A percentile compares a stretch with the other conserved stretches of the same genome.
Conservation (phyloP, 2,797 vertebrate genomes). For the Tapirus indicus region DNA sequence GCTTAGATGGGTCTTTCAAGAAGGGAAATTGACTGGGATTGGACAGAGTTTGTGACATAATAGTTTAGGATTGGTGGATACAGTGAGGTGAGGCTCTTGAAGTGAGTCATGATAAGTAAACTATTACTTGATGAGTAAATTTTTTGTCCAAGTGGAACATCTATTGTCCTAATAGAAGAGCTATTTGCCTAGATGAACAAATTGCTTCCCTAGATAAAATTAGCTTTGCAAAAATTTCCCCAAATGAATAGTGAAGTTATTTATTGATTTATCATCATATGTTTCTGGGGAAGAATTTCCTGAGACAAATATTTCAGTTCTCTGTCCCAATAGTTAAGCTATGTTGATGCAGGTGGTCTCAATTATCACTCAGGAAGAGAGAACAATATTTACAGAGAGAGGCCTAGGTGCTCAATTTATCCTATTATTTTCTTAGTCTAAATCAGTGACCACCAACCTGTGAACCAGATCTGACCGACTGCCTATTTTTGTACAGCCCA, state of each 20-base stretch:
- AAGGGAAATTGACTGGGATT: neutral
- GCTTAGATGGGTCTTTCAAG: neutral
- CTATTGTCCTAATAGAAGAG: neutral
- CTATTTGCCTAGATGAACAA: neutral
- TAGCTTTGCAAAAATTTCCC: neutral
- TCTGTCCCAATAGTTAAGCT: neutral
- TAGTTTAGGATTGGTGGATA: neutral
- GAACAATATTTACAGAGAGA: neutral
- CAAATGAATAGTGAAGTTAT: neutral
- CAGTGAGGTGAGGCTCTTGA: neutral
- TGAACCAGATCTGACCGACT: neutral
- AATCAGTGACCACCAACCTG: neutral
- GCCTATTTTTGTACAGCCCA: neutral
- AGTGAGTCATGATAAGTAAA: neutral
- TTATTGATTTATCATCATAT: neutral
- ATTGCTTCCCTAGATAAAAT: neutral
- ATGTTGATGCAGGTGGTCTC: neutral
- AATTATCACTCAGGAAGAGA: neutral
- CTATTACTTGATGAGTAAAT: neutral
- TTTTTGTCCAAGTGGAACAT: neutral
- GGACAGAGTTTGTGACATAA: neutral
- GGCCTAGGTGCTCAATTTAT: neutral
- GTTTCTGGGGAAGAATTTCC: neutral
- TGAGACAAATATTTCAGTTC: neutral
- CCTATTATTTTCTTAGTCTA: constrained; percentile 63